Evolutionary conservation across 2,113 vertebrate species (phyloP).

Genomic region (Arvicanthis niloticus): DNA sequence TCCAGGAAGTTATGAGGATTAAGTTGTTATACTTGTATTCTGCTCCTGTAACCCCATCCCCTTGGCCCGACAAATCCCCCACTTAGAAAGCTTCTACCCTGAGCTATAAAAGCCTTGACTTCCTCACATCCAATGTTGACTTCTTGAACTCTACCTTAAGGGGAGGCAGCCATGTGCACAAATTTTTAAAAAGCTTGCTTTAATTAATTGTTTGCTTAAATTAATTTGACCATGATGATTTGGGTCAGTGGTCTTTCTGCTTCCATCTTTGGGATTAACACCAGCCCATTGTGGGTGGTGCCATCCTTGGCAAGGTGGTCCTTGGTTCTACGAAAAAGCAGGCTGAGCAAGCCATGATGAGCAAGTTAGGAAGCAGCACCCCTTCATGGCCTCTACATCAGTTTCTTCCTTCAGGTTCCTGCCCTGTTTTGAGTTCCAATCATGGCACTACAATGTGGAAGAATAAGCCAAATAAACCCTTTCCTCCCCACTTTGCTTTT

Average conservation of each 20-base stretch:
- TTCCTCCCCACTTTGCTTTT: neutral
- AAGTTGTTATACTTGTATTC: neutral
- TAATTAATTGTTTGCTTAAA: too few species aligned
- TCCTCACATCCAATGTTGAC: neutral
- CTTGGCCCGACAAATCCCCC: neutral
- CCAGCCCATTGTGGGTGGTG: too few species aligned
- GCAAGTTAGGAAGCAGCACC: neutral
- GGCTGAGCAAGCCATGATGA: neutral
- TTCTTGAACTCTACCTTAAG: neutral
- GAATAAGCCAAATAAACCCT: neutral
- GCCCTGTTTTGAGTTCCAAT: neutral
- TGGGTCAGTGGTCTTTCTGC: too few species aligned
- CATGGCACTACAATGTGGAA: neutral
- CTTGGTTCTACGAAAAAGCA: neutral
- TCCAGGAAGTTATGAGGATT: neutral
- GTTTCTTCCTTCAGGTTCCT: neutral
- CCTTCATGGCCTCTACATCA: neutral
- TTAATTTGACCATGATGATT: too few species aligned
- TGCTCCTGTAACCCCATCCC: neutral
- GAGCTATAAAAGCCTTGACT: too few species aligned
- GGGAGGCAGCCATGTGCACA: neutral
- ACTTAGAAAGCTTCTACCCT: neutral
- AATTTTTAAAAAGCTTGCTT: too few species aligned
- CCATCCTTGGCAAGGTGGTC: too few species aligned
- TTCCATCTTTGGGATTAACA: too few species aligned